Conservation (phyloP, 1,140 invertebrate genomes). For the Triops longicaudatus region DNA sequence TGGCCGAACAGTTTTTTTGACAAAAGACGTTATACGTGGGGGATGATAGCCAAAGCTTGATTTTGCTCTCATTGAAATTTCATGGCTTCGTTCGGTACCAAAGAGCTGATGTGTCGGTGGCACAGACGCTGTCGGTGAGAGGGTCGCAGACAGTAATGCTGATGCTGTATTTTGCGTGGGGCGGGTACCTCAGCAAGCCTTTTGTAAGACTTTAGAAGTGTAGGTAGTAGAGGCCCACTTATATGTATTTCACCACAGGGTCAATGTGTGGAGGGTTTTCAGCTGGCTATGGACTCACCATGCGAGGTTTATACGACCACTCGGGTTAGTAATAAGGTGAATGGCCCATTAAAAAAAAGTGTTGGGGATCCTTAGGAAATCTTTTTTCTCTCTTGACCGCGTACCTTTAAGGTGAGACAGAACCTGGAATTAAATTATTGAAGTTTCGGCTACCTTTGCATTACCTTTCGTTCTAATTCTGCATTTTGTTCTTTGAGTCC, state of each 20-base stretch:
- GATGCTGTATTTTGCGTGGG: not conserved
- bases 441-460: too few relatives aligned
- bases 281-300: too few relatives aligned
- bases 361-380: not conserved
- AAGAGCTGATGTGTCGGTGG: not conserved
- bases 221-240: not conserved
- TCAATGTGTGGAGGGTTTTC: not conserved
- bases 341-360: slow-evolving; percentile 5
- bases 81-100: not conserved
- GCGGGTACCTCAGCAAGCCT: not conserved
- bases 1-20: not conserved
- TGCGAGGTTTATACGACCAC: not conserved
- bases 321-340: not conserved
- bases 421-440: too few relatives aligned
- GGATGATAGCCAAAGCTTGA: not conserved
- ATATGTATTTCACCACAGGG: slow-evolving; percentile 9
- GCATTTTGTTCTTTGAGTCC: too few relatives aligned
- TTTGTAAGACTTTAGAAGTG: not conserved
- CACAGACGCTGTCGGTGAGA: not conserved
- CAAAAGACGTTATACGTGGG: not conserved
- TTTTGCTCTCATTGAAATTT: not conserved
- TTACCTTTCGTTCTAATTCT: too few relatives aligned
- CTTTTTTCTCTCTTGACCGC: too few relatives aligned
- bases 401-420: too few relatives aligned
- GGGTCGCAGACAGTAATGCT: not conserved